Percentiles rank a stretch among this genome's conserved stretches.
Evolutionary conservation across 1,140 invertebrate genomes (phyloP).

Genomic region (Polypedilum pembai): DNA sequence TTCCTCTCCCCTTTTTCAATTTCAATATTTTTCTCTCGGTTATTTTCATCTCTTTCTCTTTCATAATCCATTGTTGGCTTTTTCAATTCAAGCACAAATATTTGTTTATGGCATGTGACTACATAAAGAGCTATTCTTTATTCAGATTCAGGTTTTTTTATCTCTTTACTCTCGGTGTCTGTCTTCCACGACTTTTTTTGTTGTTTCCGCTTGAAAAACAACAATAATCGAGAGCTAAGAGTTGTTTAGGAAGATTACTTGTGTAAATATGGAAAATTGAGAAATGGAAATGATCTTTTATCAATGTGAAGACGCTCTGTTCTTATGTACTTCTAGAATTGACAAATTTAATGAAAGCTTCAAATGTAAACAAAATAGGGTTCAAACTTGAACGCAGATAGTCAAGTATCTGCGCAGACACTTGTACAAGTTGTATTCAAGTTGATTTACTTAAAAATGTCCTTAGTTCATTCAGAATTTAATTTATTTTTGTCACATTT

Average conservation of each 20-base stretch:
- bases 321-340: too few relatives aligned
- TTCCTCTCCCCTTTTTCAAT: neutral
- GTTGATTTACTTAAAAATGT: too few relatives aligned
- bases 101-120: constrained; percentile 26
- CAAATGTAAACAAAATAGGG: too few relatives aligned
- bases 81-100: constrained; percentile 19
- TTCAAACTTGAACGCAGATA: too few relatives aligned
- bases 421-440: too few relatives aligned
- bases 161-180: neutral
- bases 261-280: neutral
- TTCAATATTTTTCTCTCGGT: constrained; percentile 10
- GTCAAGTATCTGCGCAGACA: too few relatives aligned
- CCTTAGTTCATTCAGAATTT: too few relatives aligned
- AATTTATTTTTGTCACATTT: too few relatives aligned
- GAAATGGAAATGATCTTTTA: neutral
- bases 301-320: too few relatives aligned
- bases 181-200: neutral
- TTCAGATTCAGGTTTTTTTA: constrained; percentile 8
- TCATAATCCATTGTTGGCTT: constrained; percentile 18
- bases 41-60: neutral
- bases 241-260: constrained; percentile 9
- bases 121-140: constrained; percentile 7
- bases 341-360: too few relatives aligned
- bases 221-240: neutral
- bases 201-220: neutral